Conservation (phyloP, 1,140 invertebrate genomes). For the Drosophila elegans region DNA sequence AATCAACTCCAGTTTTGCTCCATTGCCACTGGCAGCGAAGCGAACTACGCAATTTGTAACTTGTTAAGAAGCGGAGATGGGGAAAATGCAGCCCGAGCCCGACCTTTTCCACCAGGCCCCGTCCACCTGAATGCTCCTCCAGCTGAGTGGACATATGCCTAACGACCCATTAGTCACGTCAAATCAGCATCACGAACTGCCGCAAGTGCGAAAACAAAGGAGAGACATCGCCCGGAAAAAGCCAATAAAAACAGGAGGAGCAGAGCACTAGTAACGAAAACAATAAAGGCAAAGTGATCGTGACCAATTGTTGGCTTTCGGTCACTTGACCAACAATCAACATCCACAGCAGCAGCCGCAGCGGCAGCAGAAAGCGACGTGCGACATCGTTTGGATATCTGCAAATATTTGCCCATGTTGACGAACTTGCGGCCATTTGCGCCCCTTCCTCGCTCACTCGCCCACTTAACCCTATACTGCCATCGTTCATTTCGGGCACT, state of each 20-base stretch:
- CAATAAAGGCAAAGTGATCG: constrained; percentile 77
- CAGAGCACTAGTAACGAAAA: constrained; percentile 35
- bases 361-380: constrained; percentile 2
- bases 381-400: constrained; percentile 58
- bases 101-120: constrained; percentile 9
- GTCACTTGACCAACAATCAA: constrained; percentile 50
- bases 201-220: constrained; percentile 45
- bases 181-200: constrained; percentile 67
- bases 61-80: constrained; percentile 15
- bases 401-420: constrained; percentile 71
- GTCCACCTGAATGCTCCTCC: constrained; percentile 23
- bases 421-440: constrained; percentile 62
- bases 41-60: constrained; percentile 60
- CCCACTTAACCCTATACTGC: constrained; percentile 31
- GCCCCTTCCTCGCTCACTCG: constrained; percentile 1
- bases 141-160: constrained; percentile 53
- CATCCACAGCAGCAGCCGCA: constrained; percentile 12
- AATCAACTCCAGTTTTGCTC: constrained; percentile 48
- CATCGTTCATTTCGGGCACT: constrained; percentile 34
- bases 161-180: constrained; percentile 80
- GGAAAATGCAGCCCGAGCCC: constrained; percentile 22
- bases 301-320: constrained; percentile 71
- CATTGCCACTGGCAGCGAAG: constrained; percentile 37
- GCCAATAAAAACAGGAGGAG: constrained; percentile 34
- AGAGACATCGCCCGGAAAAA: constrained; percentile 24